Conservation (phyloP, 2,113 vertebrate genomes). For the Carassius carassius region DNA sequence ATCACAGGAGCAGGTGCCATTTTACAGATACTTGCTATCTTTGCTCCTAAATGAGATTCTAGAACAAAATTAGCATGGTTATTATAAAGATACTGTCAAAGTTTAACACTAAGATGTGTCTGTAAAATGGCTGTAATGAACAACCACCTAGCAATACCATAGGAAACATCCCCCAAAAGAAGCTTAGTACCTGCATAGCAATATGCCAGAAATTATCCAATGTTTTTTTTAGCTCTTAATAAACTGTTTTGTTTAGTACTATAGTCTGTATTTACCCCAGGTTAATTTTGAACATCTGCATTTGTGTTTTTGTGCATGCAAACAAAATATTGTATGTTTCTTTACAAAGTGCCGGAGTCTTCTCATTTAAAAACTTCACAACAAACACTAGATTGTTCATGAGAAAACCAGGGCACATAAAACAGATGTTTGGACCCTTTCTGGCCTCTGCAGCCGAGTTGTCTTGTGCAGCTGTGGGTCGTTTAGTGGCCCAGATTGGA, state of each 20-base stretch:
- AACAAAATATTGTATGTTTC: not conserved
- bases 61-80: not conserved
- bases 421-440: slow-evolving; percentile 95
- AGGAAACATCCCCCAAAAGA: not conserved
- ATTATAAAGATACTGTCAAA: not conserved
- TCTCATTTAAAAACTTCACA: slow-evolving; percentile 89
- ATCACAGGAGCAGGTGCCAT: not conserved
- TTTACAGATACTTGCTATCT: not conserved
- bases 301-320: not conserved
- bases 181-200: not conserved
- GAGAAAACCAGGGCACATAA: slow-evolving; percentile 88
- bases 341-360: slow-evolving; percentile 82
- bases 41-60: not conserved
- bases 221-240: no score
- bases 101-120: not conserved
- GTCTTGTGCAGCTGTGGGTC: slow-evolving; percentile 79
- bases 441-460: slow-evolving; percentile 84
- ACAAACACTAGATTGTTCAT: slow-evolving; percentile 84
- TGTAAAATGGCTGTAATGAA: not conserved
- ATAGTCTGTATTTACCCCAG: not conserved
- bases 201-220: not conserved
- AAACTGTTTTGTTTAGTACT: not conserved
- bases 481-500: slow-evolving; percentile 78
- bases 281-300: not conserved
- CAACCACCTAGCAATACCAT: not conserved